phyloP scores from a whole-genome alignment of 2,797 vertebrate species.

The Mus caroli region DNA sequence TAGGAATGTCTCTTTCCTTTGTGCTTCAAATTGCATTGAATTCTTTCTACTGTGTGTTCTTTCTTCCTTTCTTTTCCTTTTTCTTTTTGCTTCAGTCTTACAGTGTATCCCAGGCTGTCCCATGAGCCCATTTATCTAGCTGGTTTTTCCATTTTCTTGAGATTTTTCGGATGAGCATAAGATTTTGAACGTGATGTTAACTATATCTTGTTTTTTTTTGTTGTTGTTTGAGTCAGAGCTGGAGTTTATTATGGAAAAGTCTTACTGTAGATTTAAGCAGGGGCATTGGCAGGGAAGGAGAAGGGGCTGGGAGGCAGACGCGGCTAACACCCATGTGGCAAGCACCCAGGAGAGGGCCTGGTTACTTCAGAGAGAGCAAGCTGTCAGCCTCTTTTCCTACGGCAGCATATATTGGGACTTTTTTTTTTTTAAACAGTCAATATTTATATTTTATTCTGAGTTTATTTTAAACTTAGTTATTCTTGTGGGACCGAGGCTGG shows the following conservation, averaged over 20 bases:
- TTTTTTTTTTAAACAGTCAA: not conserved
- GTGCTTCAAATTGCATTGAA: not conserved
- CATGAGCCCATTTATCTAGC: not conserved
- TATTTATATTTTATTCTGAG: not conserved
- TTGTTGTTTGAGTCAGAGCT: not conserved
- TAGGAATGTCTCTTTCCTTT: not conserved
- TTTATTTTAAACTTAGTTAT: not conserved
- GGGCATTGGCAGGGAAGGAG: not conserved
- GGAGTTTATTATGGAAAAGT: not conserved
- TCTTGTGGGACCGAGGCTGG: not conserved
- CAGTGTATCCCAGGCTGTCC: not conserved
- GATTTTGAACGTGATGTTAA: not conserved
- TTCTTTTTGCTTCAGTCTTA: not conserved
- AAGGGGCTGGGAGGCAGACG: not conserved
- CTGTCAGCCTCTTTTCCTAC: not conserved
- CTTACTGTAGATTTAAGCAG: not conserved
- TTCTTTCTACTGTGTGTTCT: not conserved
- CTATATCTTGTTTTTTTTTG: not conserved
- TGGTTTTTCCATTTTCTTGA: not conserved
- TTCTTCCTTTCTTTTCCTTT: not conserved
- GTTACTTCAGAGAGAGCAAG: not conserved
- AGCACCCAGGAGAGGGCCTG: not conserved
- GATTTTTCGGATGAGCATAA: not conserved
- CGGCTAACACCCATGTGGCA: too few species aligned
- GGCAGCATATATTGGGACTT: not conserved